Evolutionary conservation across 2,113 vertebrate genomes (phyloP), one percentile per base, ranked within the genome.

Genomic region (Gambusia affinis): DNA sequence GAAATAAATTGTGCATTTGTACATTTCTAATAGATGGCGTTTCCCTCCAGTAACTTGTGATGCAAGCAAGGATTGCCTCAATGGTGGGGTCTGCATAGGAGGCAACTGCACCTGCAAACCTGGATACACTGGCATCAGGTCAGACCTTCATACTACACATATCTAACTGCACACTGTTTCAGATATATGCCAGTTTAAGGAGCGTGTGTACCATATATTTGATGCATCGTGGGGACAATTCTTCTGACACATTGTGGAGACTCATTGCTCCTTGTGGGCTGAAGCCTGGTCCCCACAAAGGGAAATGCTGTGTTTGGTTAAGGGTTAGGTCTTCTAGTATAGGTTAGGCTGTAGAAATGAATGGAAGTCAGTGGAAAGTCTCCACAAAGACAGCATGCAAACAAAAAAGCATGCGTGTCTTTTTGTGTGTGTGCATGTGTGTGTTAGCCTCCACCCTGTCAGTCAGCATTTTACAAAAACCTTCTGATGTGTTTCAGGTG

Each of bases 81-180:
- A 94, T 0, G 94, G 95, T 0, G 96, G 95, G 0, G 84, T 85
- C 0, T 99, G 98, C 64, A 66, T 90, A 4, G 94, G 88, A 44
- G 94, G 95, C 76, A 98, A 98, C 93, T 99, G 97, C 90, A 96
- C 94, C 47, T 99, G 98, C 89, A 94, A 72, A 76, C 94, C 92
- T 0, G 96, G 96, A 19, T 96, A 95, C 85, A 87, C 85, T 0
- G 96, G 97, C 1, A 87, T 83, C 85, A 97, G 95, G 98, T 99
- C 89, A 89, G 90, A 70, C 47, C 2, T 39, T 6, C 22, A 65
- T 72, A 33, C n/a, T 0, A 12, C 19, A 76, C 66, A 72, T 62
- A 64, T 39, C 35, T 51, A 33, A 15, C 14, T 24, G 60, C 33
- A 33, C 70, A 33, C 35, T 64, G 11, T 60, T 67, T 80, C 64